These are phyloP conservation scores for Laticauda colubrina DNA, from an alignment of 2,113 vertebrate species.

Conservation along the genomic window DNA sequence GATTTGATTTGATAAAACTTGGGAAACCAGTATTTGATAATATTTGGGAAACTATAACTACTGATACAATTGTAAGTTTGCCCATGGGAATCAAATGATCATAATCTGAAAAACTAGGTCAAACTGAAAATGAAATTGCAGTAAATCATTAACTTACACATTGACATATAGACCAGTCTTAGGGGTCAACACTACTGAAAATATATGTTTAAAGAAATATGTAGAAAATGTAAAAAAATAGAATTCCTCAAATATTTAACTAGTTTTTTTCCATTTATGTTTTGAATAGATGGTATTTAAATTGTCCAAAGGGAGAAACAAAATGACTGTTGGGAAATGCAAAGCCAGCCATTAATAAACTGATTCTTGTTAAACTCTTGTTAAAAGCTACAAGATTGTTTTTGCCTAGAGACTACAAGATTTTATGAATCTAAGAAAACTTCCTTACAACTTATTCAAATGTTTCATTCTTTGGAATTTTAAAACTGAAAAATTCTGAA, in stretches of 20 bases:
- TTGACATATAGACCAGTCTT: neutral
- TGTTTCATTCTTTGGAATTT: neutral
- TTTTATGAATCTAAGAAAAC: neutral
- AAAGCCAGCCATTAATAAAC: neutral
- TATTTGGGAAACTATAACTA: neutral
- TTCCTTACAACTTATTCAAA: neutral
- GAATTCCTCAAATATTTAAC: neutral
- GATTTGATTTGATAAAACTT: neutral
- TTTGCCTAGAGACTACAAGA: neutral
- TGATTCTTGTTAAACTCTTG: neutral
- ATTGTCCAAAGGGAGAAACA: neutral
- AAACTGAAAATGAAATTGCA: neutral
- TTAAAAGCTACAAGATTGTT: neutral
- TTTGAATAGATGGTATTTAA: neutral
- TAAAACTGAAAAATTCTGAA: neutral
- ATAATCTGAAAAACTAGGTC: neutral
- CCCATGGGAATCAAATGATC: neutral
- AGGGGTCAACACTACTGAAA: neutral
- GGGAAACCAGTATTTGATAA: neutral
- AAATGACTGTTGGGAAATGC: neutral
- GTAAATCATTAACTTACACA: neutral
- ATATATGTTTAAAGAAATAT: neutral
- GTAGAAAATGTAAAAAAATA: neutral
- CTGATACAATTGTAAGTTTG: neutral
- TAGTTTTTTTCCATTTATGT: neutral